Conservation (phyloP, 2,888 invertebrate genomes). For the Caenorhabditis sp. region DNA sequence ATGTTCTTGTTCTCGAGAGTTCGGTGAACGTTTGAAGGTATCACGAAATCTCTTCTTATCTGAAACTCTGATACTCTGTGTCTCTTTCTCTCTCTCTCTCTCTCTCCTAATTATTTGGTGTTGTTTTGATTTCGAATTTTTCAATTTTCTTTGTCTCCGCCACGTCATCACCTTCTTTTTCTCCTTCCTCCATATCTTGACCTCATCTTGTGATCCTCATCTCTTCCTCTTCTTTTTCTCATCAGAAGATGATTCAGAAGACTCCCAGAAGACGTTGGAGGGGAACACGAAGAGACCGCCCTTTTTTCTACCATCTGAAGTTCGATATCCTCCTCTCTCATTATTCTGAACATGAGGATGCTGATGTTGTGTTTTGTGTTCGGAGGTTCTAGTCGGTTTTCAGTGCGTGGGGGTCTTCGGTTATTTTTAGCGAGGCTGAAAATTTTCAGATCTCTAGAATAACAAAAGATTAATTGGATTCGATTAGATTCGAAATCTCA, state of each 20-base stretch:
- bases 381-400: too few species aligned
- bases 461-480: too few species aligned
- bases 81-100: not conserved
- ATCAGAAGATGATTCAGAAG: slow-evolving; percentile 13
- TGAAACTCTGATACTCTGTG: too few species aligned
- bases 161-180: slow-evolving; percentile 1
- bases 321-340: slow-evolving; percentile 13
- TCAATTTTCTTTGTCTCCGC: not conserved
- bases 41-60: too few species aligned
- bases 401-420: too few species aligned
- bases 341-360: not conserved
- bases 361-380: slow-evolving; percentile 22
- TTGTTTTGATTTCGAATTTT: not conserved
- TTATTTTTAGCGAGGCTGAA: too few species aligned
- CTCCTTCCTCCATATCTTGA: not conserved
- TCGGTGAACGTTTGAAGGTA: too few species aligned
- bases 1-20: too few species aligned
- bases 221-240: not conserved
- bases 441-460: too few species aligned
- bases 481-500: too few species aligned
- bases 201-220: not conserved
- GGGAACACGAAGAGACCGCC: not conserved
- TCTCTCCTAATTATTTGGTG: not conserved
- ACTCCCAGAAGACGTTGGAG: not conserved
- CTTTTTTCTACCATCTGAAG: slow-evolving; percentile 28